Conservation (phyloP, 2,113 vertebrate species). For the Paradoxurus hermaphroditus region DNA sequence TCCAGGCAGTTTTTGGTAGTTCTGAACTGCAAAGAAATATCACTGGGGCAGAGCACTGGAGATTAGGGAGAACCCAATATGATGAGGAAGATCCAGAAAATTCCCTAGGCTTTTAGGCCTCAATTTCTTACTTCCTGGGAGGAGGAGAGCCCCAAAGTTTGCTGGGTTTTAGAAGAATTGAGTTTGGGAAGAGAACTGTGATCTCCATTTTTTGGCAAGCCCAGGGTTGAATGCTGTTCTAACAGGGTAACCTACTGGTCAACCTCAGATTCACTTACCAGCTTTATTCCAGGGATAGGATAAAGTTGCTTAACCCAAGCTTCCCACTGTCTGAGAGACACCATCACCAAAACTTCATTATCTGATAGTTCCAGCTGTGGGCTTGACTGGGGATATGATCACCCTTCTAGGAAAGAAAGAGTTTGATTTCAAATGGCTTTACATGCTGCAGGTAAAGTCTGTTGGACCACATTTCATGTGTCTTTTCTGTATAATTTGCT, state of each 20-base stretch:
- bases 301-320: background rate
- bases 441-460: background rate
- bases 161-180: background rate
- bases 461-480: background rate
- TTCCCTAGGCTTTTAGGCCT: background rate
- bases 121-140: background rate
- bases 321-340: background rate
- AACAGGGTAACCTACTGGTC: background rate
- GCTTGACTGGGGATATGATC: background rate
- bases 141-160: background rate
- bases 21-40: background rate
- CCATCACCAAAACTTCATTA: background rate
- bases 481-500: conserved; percentile 9
- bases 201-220: background rate
- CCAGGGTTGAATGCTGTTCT: background rate
- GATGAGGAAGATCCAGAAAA: background rate
- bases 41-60: background rate
- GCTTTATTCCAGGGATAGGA: background rate
- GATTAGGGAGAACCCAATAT: no score
- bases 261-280: background rate
- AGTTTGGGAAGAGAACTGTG: background rate
- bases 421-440: background rate
- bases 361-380: background rate
- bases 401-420: background rate
- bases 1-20: background rate